Conservation (phyloP, 2,113 vertebrate species). For the Zonotrichia leucophrys region DNA sequence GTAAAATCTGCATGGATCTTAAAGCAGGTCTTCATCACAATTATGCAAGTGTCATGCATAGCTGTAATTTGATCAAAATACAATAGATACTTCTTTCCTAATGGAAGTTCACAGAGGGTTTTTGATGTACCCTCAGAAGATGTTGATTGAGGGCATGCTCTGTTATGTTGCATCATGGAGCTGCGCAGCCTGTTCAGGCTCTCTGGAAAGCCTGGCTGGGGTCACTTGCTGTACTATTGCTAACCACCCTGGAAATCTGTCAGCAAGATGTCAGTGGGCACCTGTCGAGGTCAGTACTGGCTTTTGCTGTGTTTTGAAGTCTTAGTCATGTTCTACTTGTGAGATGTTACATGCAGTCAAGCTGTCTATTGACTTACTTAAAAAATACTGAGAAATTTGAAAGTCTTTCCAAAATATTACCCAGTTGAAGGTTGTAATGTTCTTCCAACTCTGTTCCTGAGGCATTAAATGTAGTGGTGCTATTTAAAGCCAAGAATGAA, state of each 20-base stretch:
- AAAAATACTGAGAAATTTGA: neutral
- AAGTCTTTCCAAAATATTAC: neutral
- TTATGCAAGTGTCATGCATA: neutral
- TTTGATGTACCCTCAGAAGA: neutral
- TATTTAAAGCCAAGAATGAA: conserved; percentile 63
- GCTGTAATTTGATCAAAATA: neutral
- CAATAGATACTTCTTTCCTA: neutral
- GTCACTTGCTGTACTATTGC: neutral
- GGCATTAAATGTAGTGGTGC: conserved; percentile 8
- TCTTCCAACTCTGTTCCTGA: neutral
- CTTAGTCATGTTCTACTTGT: neutral
- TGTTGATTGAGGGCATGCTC: neutral
- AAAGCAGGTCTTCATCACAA: neutral
- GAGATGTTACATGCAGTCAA: neutral
- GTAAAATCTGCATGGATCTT: neutral
- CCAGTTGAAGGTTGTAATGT: neutral
- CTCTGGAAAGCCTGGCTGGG: neutral
- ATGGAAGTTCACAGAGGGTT: neutral
- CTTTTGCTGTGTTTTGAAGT: neutral
- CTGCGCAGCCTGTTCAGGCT: neutral
- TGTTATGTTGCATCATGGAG: neutral
- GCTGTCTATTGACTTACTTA: neutral
- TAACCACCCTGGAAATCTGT: neutral
- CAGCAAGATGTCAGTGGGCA: neutral
- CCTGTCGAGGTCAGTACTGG: neutral